phyloP scores from a whole-genome alignment of 2,888 invertebrate genomes.

The Drosophila birchii region DNA sequence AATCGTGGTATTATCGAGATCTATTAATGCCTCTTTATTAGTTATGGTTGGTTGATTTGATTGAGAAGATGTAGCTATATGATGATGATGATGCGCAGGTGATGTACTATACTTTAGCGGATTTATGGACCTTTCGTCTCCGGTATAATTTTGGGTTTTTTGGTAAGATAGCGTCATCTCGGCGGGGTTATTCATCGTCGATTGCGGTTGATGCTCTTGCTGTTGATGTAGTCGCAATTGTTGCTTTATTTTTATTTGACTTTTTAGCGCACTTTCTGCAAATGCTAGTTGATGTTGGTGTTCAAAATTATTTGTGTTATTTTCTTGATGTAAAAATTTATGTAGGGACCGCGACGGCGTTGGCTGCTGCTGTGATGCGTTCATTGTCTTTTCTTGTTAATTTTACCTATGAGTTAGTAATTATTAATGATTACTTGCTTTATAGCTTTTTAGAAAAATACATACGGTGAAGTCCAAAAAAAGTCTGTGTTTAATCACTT shows the following conservation, averaged over 20 bases:
- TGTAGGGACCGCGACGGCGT: conserved; percentile 10
- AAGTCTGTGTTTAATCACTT: background rate
- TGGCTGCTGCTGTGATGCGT: conserved; percentile 3
- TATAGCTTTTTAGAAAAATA: background rate
- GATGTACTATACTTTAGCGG: background rate
- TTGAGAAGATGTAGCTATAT: conserved; percentile 1
- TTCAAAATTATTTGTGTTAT: conserved; percentile 3
- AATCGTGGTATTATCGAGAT: conserved; percentile 11
- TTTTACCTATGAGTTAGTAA: conserved; percentile 2
- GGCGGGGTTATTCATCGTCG: background rate
- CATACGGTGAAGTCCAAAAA: conserved; percentile 26
- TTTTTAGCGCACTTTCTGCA: conserved; percentile 54
- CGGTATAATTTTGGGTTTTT: background rate
- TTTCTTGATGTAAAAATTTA: conserved; percentile 12
- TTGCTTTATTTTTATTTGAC: conserved; percentile 65
- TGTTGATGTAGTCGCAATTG: conserved; percentile 47
- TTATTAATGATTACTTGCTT: background rate
- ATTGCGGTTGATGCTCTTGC: conserved; percentile 29
- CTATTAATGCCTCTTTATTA: conserved; percentile 40
- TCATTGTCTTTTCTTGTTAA: conserved; percentile 1
- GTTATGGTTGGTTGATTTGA: conserved; percentile 44
- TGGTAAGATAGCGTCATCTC: background rate
- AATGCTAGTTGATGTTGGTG: conserved; percentile 22
- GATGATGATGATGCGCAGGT: background rate
- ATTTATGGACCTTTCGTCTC: background rate